Percentiles rank a stretch among this genome's conserved stretches.
Evolutionary conservation across 2,888 invertebrate species (phyloP).

Genomic region (Nezara viridula): DNA sequence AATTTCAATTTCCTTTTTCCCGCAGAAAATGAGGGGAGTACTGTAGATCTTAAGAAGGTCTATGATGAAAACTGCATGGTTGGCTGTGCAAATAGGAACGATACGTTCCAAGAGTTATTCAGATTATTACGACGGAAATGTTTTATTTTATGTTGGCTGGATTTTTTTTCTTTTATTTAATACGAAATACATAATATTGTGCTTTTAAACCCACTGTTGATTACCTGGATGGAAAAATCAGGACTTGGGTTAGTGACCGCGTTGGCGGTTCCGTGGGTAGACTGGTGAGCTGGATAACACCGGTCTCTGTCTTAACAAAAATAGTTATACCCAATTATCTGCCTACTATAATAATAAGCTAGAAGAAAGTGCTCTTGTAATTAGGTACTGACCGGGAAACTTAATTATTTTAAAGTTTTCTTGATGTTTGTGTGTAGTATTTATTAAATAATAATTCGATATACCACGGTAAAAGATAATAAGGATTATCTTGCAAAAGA

Average conservation of each 20-base stretch:
- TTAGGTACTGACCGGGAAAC: background rate
- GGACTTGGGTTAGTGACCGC: slow-evolving; percentile 25
- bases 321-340: background rate
- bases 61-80: background rate
- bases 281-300: background rate
- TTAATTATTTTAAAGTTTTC: background rate
- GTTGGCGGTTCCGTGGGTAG: slow-evolving; percentile 29
- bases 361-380: background rate
- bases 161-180: background rate
- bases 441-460: too few species aligned
- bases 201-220: background rate
- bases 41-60: background rate
- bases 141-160: background rate
- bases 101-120: background rate
- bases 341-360: background rate
- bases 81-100: background rate
- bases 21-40: background rate
- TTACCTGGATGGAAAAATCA: background rate
- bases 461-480: too few species aligned
- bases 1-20: slow-evolving; percentile 23
- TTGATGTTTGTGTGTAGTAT: background rate
- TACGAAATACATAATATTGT: background rate
- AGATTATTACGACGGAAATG: background rate
- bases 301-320: background rate
- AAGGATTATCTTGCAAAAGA: too few species aligned